Evolutionary conservation across 2,113 vertebrate genomes (phyloP).

Genomic region (Saccopteryx leptura): DNA sequence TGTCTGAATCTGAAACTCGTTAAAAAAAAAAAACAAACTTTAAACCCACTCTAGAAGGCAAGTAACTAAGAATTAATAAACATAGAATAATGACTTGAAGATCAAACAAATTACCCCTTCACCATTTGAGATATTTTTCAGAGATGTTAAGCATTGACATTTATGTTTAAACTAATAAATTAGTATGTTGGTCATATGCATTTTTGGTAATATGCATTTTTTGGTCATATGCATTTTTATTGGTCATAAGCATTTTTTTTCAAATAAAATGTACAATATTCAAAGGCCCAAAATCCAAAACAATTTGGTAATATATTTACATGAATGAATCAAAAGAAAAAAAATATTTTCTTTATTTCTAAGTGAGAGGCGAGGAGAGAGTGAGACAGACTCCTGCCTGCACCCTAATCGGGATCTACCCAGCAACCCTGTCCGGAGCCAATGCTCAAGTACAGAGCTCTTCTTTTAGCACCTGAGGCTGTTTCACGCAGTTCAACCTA

Average conservation of each 20-base stretch:
- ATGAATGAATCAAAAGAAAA: neutral
- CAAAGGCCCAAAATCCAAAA: neutral
- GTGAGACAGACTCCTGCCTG: too few species aligned
- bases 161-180: neutral
- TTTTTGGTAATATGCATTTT: neutral
- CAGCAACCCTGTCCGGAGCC: too few species aligned
- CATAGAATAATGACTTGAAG: neutral
- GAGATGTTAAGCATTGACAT: neutral
- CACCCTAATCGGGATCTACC: too few species aligned
- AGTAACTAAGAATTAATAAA: neutral
- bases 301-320: neutral
- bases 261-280: neutral
- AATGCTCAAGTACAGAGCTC: too few species aligned
- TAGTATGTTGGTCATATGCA: neutral
- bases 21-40: neutral
- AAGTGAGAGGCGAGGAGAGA: too few species aligned
- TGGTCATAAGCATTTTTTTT: neutral
- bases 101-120: neutral
- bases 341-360: too few species aligned
- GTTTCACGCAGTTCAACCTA: too few species aligned
- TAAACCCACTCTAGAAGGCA: neutral
- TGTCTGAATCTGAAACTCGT: neutral
- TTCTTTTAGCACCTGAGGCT: too few species aligned
- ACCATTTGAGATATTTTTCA: conserved; percentile 8
- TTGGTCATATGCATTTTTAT: neutral